Evolutionary conservation across 2,888 invertebrate genomes (phyloP).

Genomic region (Spatulosminthurus flaviceps): DNA sequence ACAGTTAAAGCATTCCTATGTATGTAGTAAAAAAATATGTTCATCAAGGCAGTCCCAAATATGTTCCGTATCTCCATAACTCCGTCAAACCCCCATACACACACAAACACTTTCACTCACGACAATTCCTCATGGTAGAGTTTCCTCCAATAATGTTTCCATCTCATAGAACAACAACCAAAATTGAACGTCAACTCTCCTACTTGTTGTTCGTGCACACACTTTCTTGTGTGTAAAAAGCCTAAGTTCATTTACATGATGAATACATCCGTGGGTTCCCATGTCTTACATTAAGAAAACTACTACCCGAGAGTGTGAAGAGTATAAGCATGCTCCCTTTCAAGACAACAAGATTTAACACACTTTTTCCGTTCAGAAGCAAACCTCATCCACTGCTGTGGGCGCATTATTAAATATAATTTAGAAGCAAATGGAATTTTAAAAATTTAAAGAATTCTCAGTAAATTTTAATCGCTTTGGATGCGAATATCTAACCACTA

Average conservation of each 20-base stretch:
- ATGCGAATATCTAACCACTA: too few relatives aligned
- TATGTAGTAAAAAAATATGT: too few relatives aligned
- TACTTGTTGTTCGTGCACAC: not conserved
- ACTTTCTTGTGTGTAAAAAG: constrained; percentile 26
- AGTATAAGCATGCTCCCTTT: not conserved
- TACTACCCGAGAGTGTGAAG: not conserved
- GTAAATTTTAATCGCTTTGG: too few relatives aligned
- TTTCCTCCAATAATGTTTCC: not conserved
- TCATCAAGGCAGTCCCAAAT: constrained; percentile 3
- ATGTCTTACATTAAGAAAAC: not conserved
- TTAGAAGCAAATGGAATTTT: too few relatives aligned
- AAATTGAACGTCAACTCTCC: not conserved
- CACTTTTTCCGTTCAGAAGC: too few relatives aligned
- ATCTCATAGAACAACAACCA: not conserved
- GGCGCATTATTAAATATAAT: too few relatives aligned
- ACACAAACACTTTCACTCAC: too few relatives aligned
- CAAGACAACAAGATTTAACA: not conserved
- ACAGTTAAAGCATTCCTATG: not conserved
- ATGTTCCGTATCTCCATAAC: not conserved
- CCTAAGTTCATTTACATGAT: constrained; percentile 38
- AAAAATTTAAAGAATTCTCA: too few relatives aligned
- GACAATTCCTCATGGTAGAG: not conserved
- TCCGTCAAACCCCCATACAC: not conserved
- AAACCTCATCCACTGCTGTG: too few relatives aligned
- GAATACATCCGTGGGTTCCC: constrained; percentile 36